Evolutionary conservation across 37 sponge, comb jelly and placozoan species (phyloP).

Genomic region (Lycopodina hypogea): DNA sequence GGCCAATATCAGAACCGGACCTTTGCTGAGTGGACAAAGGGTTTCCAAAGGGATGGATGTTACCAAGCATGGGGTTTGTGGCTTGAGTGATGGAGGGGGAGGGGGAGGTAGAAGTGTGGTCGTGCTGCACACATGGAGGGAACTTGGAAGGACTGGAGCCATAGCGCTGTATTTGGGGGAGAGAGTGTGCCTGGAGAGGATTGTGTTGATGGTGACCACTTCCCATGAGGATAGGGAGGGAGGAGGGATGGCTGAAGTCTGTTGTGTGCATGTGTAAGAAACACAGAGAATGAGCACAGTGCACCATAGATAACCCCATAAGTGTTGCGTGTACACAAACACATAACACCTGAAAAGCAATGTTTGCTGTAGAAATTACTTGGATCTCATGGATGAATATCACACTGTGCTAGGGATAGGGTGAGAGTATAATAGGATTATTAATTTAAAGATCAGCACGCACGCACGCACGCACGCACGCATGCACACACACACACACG

Average conservation of each 20-base stretch:
- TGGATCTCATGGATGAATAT: too few relatives aligned
- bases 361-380: too few relatives aligned
- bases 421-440: too few relatives aligned
- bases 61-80: constrained; percentile 26
- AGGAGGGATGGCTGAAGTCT: neutral
- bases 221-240: neutral
- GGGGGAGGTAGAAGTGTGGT: neutral
- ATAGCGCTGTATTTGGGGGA: neutral
- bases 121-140: neutral
- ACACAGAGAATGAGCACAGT: too few relatives aligned
- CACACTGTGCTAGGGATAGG: too few relatives aligned
- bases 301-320: too few relatives aligned
- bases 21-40: constrained; percentile 21
- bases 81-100: neutral
- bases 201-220: neutral
- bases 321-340: too few relatives aligned
- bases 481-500: too few relatives aligned
- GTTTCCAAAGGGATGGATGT: constrained; percentile 22
- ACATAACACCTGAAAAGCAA: too few relatives aligned
- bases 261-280: too few relatives aligned
- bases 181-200: constrained; percentile 1
- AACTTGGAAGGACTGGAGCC: constrained; percentile 1
- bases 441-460: too few relatives aligned
- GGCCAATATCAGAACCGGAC: constrained; percentile 38
- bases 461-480: neutral